Base-by-base conservation (phyloP, 53 echinoderm and acorn worm species). In the Paelopatides confundens region DNA sequence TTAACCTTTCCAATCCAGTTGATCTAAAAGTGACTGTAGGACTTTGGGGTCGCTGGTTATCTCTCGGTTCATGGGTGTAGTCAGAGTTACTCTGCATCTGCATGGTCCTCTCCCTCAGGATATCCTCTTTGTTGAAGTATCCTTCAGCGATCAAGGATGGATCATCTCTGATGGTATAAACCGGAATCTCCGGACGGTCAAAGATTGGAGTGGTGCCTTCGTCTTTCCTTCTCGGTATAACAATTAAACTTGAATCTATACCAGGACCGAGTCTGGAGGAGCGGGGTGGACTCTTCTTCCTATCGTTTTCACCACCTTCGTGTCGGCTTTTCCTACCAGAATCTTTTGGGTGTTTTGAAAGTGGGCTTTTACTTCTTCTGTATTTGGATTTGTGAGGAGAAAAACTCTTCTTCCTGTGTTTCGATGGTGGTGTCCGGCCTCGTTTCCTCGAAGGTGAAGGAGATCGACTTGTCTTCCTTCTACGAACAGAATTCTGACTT, bases 141-240 rank as follows among this genome's bases (percentile, higher is more conserved):
- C 84, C 84, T 27, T 83, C 84, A 13, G 84, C 84, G 13, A 64
- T 63, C 1, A 83, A 30, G 11, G 84, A 83, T 38, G 91, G 94
- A 47, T 94, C 90, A 67, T 95, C 95, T 0, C 89, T 82, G 24
- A 91, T 65, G 58, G 89, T 84, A 30, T 93, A 89, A 37, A 88
- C 85, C 15, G 87, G 87, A 18, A 98, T 87, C 66, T 98, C 98
- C 9, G 95, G 95, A 39, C 98, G 89, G 67, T 95, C 92, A 87
- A 98, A 95, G 5, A 98, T 86, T 17, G 86, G 87, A 26, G 78
- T 86, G 46, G 90, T 77, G 15, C 98, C 98, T 71, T 98, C 98
- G 77, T 98, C 95, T 71, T 95, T 95, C 27, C 95, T 77, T 27
- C 98, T 92, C 10, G 95, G 95, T 39, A 98, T 92, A 63, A 92